Percentiles rank a stretch among this genome's conserved stretches.
Evolutionary conservation across 2,797 vertebrate genomes (phyloP).

Genomic region (Xerus rutilus): DNA sequence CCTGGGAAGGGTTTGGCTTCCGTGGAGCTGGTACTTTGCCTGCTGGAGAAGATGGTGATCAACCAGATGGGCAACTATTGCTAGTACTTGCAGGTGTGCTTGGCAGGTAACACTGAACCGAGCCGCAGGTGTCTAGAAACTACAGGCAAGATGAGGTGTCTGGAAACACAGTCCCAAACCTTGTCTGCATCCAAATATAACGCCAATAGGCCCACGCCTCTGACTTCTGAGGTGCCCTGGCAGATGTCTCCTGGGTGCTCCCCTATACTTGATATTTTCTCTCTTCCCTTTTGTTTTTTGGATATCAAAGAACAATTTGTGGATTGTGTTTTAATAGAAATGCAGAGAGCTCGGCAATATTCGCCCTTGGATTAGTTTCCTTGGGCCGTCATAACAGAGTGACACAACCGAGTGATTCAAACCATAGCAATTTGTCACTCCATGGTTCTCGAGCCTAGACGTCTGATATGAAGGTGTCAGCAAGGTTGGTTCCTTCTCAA

Average conservation of each 20-base stretch:
- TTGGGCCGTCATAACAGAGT: neutral
- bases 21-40: neutral
- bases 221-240: neutral
- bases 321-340: conserved; percentile 6
- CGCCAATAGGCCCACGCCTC: neutral
- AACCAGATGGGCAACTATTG: neutral
- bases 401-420: neutral
- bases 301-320: neutral
- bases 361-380: neutral
- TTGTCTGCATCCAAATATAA: fast-evolving
- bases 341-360: neutral
- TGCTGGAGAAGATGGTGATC: neutral
- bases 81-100: neutral
- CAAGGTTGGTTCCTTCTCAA: neutral
- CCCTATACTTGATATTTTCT: neutral
- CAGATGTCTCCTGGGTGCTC: neutral
- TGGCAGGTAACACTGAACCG: neutral
- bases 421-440: neutral
- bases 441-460: neutral
- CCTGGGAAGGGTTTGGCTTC: neutral
- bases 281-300: neutral
- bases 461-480: neutral
- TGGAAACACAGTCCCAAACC: neutral
- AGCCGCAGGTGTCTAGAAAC: neutral
- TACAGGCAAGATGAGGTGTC: neutral